Evolutionary conservation across 2,113 vertebrate species (phyloP).

Genomic region (Phyllopteryx taeniolatus): DNA sequence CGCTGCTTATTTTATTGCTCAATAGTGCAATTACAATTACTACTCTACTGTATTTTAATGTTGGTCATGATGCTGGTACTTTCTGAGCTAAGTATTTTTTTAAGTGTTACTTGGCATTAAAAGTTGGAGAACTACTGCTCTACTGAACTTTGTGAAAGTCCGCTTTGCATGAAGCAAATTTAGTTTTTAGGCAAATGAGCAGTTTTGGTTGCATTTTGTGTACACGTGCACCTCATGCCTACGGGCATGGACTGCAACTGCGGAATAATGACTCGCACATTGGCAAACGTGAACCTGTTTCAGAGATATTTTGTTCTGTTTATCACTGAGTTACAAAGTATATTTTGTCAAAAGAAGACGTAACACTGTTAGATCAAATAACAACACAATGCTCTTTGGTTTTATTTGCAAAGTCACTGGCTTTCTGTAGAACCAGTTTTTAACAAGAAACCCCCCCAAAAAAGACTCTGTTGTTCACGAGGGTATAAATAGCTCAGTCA

Average conservation of each 20-base stretch:
- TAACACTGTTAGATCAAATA: too few species aligned
- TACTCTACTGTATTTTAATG: too few species aligned
- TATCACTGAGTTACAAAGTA: not conserved
- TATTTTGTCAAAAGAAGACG: not conserved
- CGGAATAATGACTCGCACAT: too few species aligned
- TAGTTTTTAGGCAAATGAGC: too few species aligned
- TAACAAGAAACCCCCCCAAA: conserved; percentile 13
- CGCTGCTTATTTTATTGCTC: too few species aligned
- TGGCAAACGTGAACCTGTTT: not conserved
- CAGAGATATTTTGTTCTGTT: not conserved
- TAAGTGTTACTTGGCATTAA: too few species aligned
- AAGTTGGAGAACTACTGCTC: too few species aligned
- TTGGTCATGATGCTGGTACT: too few species aligned
- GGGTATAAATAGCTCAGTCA: conserved; percentile 31
- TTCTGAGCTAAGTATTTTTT: too few species aligned
- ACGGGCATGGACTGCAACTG: not conserved
- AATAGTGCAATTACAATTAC: too few species aligned
- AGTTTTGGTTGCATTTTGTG: not conserved
- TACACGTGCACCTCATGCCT: not conserved
- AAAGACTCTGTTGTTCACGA: conserved; percentile 37
- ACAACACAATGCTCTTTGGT: conserved; percentile 1
- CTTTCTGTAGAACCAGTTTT: not conserved
- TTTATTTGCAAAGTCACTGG: not conserved
- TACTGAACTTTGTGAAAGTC: too few species aligned
- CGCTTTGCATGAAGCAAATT: too few species aligned